phyloP scores from a whole-genome alignment of 2,797 vertebrate species.

The Rachycentron canadum region DNA sequence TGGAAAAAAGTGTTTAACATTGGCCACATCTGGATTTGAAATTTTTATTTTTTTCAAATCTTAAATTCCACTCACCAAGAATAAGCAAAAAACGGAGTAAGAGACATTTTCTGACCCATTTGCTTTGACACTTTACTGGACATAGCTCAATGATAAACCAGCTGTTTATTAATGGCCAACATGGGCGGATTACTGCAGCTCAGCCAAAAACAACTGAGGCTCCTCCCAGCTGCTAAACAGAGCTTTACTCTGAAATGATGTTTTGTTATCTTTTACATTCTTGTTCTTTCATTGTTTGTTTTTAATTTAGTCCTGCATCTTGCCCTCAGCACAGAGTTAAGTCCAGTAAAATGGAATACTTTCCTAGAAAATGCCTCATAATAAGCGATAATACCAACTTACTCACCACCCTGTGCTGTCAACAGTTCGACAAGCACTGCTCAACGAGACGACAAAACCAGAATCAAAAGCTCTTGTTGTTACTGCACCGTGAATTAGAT shows the following conservation, averaged over 20 bases:
- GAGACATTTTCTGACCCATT: conserved; percentile 42
- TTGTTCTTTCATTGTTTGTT: conserved; percentile 58
- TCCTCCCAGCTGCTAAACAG: conserved; percentile 52
- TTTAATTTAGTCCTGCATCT: conserved; percentile 50
- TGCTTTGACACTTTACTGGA: conserved; percentile 47
- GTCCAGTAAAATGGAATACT: conserved; percentile 34
- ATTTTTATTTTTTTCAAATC: background rate
- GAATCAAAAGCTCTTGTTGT: background rate
- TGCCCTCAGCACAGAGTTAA: conserved; percentile 39
- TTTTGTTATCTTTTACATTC: conserved; percentile 64
- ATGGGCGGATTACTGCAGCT: conserved; percentile 34
- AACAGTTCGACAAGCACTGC: background rate
- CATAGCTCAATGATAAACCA: conserved; percentile 56
- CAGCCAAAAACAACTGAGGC: conserved; percentile 67
- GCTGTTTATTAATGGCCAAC: conserved; percentile 57
- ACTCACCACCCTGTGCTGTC: background rate
- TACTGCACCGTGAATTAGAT: background rate
- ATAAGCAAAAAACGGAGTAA: conserved; percentile 21
- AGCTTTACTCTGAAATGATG: conserved; percentile 56
- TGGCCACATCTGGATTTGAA: background rate
- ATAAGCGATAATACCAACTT: background rate
- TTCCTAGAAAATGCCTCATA: conserved; percentile 18
- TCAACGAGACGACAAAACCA: background rate
- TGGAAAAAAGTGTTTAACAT: background rate
- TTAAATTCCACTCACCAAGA: background rate